These are phyloP conservation scores for Enchytraeus crypticus DNA, from an alignment of 2,888 invertebrate species.

Conservation along the genomic window DNA sequence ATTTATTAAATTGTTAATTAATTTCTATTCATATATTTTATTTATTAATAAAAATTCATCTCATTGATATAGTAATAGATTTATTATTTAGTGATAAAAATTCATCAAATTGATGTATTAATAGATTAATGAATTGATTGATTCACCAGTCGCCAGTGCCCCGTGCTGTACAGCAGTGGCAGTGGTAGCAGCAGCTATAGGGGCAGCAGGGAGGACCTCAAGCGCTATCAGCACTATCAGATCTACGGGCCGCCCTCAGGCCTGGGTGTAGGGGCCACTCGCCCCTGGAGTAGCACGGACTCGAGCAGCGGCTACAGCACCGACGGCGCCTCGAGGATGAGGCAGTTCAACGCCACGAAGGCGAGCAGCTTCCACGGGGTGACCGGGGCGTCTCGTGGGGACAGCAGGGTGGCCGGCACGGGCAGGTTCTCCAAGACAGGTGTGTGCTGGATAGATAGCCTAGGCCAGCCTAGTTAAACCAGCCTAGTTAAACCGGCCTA, in stretches of 20 bases:
- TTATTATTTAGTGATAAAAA: no score
- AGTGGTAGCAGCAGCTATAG: slow-evolving; percentile 27
- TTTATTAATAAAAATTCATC: no score
- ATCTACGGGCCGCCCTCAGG: slow-evolving; percentile 40
- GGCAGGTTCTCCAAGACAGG: slow-evolving; percentile 68
- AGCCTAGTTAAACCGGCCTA: no score
- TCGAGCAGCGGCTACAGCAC: slow-evolving; percentile 47
- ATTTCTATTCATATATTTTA: no score
- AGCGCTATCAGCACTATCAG: neutral
- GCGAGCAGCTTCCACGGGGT: slow-evolving; percentile 73
- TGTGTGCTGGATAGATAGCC: no score
- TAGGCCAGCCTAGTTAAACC: no score
- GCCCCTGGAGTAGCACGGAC: slow-evolving; percentile 56
- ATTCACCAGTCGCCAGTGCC: neutral
- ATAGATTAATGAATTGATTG: no score
- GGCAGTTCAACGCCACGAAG: slow-evolving; percentile 59
- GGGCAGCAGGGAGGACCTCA: slow-evolving; percentile 52
- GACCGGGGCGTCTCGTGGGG: slow-evolving; percentile 55
- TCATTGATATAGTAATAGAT: no score
- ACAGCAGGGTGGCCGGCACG: slow-evolving; percentile 46
- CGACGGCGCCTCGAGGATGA: slow-evolving; percentile 38
- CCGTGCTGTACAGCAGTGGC: neutral
- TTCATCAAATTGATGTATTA: no score
- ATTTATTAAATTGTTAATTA: no score
- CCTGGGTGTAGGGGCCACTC: slow-evolving; percentile 49